Evolutionary conservation across 2,888 invertebrate species (phyloP), one percentile per base, ranked within the genome.

Genomic region (Hirtodrosophila alboralis): DNA sequence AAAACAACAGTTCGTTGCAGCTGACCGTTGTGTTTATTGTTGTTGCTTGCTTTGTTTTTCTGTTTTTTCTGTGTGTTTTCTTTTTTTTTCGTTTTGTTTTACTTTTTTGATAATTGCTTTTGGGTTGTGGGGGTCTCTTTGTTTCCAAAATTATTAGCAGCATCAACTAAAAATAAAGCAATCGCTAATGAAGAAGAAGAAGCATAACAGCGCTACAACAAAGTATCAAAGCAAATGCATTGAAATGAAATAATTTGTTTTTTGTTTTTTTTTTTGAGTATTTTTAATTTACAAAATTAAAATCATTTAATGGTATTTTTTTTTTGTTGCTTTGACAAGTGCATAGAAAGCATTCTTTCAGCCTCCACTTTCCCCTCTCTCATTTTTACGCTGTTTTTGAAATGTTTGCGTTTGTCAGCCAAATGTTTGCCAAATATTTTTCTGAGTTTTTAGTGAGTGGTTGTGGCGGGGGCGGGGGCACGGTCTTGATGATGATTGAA

Each of bases 351-450:
- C 30, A 10, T 13, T 30, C 30, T 18, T 16, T 23, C 8, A 6
- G n/a, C 3, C 10, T 1, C 9, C 4, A 14, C 13, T 5, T 10
- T 10, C 4, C n/a, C 1, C 30, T 3, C 10, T 3, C 18, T 5
- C n/a, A 8, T 9, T 3, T 9, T 13, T 6, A 3, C 23, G 7
- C 6, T 3, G 3, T 8, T n/a, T 8, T 4, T 2, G 6, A 44
- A 58, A 27, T 43, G 44, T 51, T 51, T 60, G 45, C 30, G 9
- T 48, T 44, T 44, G 37, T 23, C 31, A 31, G 31, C 28, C 47
- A 51, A 74, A 77, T 80, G 81, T 80, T 80, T 77, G 78, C 74
- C 74, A 80, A 80, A 73, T 62, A 63, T 41, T 54, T 53, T 9
- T 10, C 5, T 43, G 37, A 12, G 30, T 51, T 3, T 1, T 18